Base-by-base conservation (phyloP, 1,140 invertebrate species). In the Myzus persicae region DNA sequence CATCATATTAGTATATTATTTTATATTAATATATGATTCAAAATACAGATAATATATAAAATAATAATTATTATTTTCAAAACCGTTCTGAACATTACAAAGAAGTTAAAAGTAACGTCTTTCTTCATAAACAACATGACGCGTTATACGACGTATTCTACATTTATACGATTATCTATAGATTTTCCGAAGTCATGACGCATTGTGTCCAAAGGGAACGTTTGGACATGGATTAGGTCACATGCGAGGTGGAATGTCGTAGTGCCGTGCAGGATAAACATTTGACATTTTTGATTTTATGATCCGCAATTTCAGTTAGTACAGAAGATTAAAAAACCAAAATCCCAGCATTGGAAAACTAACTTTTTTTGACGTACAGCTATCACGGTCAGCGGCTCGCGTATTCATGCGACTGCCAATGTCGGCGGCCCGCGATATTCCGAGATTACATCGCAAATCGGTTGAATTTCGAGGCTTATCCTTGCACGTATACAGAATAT, bases 251-350 rank as follows among this genome's bases (percentile, higher is more conserved):
- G 36, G 48, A 38, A 89, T 38, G 22, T 46, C 42, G 42, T 31
- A 6, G 40, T 22, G 2, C 5, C 5, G n/a, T 82, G 3, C 2
- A n/a, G 31, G 38, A 87, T 46, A 42, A 51, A 40, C 46, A 54
- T 90, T 90, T 90, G 88, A 90, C 88, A 54, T 90, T 90, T 59
- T 90, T 42, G 88, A 59, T 38, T 38, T 59, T 14, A 22, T 9
- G 11, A 26, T 11, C 24, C 46, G 8, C n/a, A 22, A 36, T n/a
- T n/a, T 1, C 36, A 38, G 87, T 46, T 20, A 36, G 87, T 51
- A 36, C n/a, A 36, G 48, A 54, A 38, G 51, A 59, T 54, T 51
- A 90, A 54, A 59, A 90, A 59, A 14, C 36, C 51, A 22, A 54
- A 54, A 54, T 90, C 88, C 51, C 9, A n/a, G 26, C 14, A 11